phyloP scores from a whole-genome alignment of 2,888 invertebrate species.

The Polymixis lichenea region DNA sequence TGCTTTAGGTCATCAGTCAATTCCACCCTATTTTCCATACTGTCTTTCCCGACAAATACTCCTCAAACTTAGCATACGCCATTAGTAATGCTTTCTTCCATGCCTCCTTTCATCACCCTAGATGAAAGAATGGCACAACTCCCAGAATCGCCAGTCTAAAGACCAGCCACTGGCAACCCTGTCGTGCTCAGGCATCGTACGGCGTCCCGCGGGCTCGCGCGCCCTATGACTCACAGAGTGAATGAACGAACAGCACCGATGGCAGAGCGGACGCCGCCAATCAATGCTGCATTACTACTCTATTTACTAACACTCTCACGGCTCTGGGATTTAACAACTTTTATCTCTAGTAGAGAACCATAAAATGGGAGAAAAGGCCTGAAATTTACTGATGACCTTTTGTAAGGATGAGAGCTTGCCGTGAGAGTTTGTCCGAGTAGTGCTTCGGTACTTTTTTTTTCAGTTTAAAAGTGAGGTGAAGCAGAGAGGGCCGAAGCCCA shows the following conservation, averaged over 20 bases:
- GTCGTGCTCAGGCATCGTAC: conserved; percentile 45
- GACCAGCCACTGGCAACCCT: conserved; percentile 43
- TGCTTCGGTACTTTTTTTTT: neutral
- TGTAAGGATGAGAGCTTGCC: neutral
- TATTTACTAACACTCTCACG: conserved; percentile 66
- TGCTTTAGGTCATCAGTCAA: no score
- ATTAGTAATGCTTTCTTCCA: neutral
- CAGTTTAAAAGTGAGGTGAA: neutral
- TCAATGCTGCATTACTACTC: conserved; percentile 67
- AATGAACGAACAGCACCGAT: conserved; percentile 58
- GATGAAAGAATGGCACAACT: conserved; percentile 4
- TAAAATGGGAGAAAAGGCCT: neutral
- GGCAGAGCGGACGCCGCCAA: conserved; percentile 56
- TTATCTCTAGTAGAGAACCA: neutral
- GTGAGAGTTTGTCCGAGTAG: neutral
- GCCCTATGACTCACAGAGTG: conserved; percentile 61
- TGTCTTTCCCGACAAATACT: no score
- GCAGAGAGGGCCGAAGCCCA: no score
- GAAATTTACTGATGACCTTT: neutral
- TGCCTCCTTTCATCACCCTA: neutral
- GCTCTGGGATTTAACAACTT: conserved; percentile 41
- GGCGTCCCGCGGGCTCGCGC: conserved; percentile 63
- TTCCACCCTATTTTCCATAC: neutral
- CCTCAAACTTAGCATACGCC: neutral
- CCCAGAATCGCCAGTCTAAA: neutral